Conservation (phyloP, 2,888 invertebrate species). For the Gibbula magus region DNA sequence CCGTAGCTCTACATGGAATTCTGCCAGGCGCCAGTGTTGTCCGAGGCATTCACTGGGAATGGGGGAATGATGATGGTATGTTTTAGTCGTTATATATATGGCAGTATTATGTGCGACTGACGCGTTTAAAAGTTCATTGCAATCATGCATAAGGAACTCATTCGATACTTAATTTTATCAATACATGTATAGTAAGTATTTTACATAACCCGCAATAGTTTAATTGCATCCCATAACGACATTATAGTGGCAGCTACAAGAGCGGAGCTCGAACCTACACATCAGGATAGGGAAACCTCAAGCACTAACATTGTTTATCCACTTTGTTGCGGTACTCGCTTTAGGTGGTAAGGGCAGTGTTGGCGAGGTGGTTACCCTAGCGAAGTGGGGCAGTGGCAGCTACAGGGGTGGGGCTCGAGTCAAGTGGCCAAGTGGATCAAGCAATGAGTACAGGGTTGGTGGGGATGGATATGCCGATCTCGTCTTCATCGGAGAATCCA, state of each 20-base stretch:
- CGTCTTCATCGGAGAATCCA: slow-evolving; percentile 83
- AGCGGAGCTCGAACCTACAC: no score
- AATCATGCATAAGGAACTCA: no score
- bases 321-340: no score
- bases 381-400: slow-evolving; percentile 90
- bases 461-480: slow-evolving; percentile 91
- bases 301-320: no score
- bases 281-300: no score
- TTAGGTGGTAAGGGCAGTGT: slow-evolving; percentile 66
- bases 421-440: slow-evolving; percentile 85
- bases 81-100: not conserved
- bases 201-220: no score
- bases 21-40: slow-evolving; percentile 16
- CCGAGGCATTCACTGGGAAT: slow-evolving; percentile 25
- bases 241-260: no score
- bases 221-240: no score
- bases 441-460: slow-evolving; percentile 87
- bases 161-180: no score
- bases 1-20: slow-evolving; percentile 15
- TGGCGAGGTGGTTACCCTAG: slow-evolving; percentile 86
- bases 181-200: no score
- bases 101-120: slow-evolving; percentile 40
- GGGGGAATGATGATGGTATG: slow-evolving; percentile 83
- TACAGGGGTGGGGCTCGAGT: slow-evolving; percentile 89
- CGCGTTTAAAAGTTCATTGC: no score